Conservation (phyloP, 2,888 invertebrate species). For the Rhopalosiphum nymphaeae region DNA sequence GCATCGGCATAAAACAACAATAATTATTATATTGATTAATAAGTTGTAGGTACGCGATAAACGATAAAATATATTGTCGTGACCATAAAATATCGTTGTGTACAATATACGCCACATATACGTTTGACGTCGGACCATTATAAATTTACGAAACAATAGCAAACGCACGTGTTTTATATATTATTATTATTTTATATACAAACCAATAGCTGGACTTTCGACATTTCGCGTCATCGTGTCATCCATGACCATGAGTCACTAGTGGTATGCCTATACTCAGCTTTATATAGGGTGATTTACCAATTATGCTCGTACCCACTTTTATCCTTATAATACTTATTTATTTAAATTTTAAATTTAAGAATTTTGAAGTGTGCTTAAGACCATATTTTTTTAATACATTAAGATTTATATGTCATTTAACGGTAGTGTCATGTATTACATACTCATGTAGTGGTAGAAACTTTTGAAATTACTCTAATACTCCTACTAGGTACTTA, state of each 20-base stretch:
- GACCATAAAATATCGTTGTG: background rate
- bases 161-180: background rate
- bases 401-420: background rate
- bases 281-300: background rate
- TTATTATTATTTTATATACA: background rate
- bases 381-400: background rate
- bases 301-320: background rate
- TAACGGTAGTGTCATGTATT: background rate
- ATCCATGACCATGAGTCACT: background rate
- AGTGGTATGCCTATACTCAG: background rate
- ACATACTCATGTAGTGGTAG: background rate
- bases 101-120: background rate
- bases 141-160: conserved; percentile 11
- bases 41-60: conserved; percentile 7
- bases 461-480: background rate
- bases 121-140: background rate
- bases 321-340: background rate
- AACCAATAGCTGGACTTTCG: background rate
- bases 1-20: conserved; percentile 2
- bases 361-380: background rate
- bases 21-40: conserved; percentile 9
- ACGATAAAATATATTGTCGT: background rate
- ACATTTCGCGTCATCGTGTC: background rate
- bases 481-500: background rate
- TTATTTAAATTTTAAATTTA: background rate